Conservation (phyloP, 1,140 invertebrate species). For the Diachasmimorpha longicaudata region DNA sequence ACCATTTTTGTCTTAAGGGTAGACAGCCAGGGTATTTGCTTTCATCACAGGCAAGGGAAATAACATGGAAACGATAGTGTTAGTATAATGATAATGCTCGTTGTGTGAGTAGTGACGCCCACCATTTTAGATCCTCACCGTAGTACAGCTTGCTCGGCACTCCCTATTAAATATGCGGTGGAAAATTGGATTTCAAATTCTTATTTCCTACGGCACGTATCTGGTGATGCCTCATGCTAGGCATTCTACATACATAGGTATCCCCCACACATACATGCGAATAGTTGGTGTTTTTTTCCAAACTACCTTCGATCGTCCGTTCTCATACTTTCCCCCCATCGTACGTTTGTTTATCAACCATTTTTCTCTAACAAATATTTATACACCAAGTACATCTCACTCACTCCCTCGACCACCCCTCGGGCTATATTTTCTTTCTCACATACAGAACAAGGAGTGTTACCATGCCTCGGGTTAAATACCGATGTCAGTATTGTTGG, state of each 20-base stretch:
- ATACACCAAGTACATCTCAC: background rate
- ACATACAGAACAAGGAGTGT: background rate
- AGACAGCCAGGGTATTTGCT: too few species aligned
- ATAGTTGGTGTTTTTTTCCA: background rate
- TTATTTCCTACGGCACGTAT: slow-evolving; percentile 26
- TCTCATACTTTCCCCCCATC: background rate
- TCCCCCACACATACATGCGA: background rate
- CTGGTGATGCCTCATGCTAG: background rate
- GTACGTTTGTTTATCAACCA: background rate
- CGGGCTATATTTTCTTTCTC: background rate
- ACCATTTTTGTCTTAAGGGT: too few species aligned
- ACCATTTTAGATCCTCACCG: background rate
- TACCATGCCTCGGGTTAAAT: background rate
- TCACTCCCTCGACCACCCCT: background rate
- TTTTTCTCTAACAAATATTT: background rate
- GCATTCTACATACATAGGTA: background rate
- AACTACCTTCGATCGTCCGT: background rate
- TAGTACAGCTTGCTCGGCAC: background rate
- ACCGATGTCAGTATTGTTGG: slow-evolving; percentile 24
- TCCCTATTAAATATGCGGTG: slow-evolving; percentile 31
- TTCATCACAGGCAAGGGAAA: background rate
- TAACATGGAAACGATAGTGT: background rate
- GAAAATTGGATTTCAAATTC: slow-evolving; percentile 36
- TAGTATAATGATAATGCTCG: slow-evolving; percentile 5
- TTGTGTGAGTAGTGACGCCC: background rate